Evolutionary conservation across 1,140 invertebrate species (phyloP).

Genomic region (Papilio aristodemus): DNA sequence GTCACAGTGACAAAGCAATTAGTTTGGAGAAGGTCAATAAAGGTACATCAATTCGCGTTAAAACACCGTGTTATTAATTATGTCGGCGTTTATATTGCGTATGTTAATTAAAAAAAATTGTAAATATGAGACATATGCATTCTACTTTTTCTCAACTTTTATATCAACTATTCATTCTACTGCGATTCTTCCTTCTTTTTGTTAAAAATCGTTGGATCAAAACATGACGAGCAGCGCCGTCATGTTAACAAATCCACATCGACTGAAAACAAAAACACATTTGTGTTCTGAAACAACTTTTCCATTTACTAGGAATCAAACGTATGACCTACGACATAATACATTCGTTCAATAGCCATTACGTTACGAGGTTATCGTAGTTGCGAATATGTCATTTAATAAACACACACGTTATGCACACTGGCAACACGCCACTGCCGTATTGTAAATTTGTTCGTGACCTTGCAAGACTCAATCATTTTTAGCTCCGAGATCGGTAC

Average conservation of each 20-base stretch:
- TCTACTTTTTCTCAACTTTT: too few species aligned
- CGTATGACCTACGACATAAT: background rate
- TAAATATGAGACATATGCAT: too few species aligned
- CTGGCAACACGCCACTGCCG: slow-evolving; percentile 25
- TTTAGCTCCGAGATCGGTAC: slow-evolving; percentile 23
- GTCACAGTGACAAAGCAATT: slow-evolving; percentile 48
- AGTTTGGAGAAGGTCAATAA: slow-evolving; percentile 44
- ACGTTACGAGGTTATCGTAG: background rate
- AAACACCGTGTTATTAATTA: background rate
- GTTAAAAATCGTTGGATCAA: too few species aligned
- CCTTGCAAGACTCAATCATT: slow-evolving; percentile 17
- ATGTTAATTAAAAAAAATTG: background rate
- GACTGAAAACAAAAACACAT: background rate
- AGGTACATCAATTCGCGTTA: slow-evolving; percentile 29
- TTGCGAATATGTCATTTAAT: slow-evolving; percentile 17
- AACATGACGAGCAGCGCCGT: too few species aligned
- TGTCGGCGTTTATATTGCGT: background rate
- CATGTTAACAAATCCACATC: too few species aligned
- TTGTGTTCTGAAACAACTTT: background rate
- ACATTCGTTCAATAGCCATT: background rate
- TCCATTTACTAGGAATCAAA: background rate
- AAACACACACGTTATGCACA: slow-evolving; percentile 15
- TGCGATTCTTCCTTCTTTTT: too few species aligned
- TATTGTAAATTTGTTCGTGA: slow-evolving; percentile 33
- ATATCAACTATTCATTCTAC: too few species aligned